Evolutionary conservation across 2,888 invertebrate genomes (phyloP).

Genomic region (Tyria jacobaeae): DNA sequence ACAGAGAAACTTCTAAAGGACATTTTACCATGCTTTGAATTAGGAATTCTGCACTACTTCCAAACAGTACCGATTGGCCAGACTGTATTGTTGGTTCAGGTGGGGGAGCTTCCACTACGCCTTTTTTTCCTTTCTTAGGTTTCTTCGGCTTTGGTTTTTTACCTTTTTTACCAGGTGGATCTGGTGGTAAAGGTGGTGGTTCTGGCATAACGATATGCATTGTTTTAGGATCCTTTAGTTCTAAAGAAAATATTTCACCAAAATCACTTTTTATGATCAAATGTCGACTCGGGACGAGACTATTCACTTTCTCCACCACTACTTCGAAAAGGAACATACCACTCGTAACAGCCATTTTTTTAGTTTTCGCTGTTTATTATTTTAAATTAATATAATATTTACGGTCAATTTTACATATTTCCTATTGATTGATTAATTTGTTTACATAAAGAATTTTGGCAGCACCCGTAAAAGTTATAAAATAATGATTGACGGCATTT

Average conservation of each 20-base stretch:
- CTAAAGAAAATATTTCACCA: constrained; percentile 78
- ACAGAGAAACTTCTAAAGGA: constrained; percentile 73
- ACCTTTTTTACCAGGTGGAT: constrained; percentile 70
- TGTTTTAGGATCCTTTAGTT: constrained; percentile 79
- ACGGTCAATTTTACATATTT: constrained; percentile 7
- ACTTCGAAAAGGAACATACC: constrained; percentile 81
- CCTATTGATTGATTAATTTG: constrained; percentile 10
- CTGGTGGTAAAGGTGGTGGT: constrained; percentile 76
- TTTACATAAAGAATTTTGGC: constrained; percentile 16
- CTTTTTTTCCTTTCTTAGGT: constrained; percentile 56
- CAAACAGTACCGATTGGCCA: constrained; percentile 78
- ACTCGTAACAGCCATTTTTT: constrained; percentile 71
- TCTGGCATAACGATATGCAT: constrained; percentile 80
- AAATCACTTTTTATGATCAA: constrained; percentile 77
- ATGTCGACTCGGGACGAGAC: constrained; percentile 65
- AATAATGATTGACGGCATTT: constrained; percentile 13
- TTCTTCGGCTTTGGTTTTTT: constrained; percentile 56
- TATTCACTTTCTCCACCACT: constrained; percentile 72
- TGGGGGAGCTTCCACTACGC: constrained; percentile 61
- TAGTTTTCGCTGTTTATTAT: constrained; percentile 17
- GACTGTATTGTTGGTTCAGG: constrained; percentile 78
- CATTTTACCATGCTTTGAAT: constrained; percentile 74
- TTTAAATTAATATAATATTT: background rate
- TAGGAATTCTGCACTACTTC: constrained; percentile 74
- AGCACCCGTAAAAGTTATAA: constrained; percentile 2